phyloP scores from a whole-genome alignment of 1,140 invertebrate species.

The Amphibalanus amphitrite region DNA sequence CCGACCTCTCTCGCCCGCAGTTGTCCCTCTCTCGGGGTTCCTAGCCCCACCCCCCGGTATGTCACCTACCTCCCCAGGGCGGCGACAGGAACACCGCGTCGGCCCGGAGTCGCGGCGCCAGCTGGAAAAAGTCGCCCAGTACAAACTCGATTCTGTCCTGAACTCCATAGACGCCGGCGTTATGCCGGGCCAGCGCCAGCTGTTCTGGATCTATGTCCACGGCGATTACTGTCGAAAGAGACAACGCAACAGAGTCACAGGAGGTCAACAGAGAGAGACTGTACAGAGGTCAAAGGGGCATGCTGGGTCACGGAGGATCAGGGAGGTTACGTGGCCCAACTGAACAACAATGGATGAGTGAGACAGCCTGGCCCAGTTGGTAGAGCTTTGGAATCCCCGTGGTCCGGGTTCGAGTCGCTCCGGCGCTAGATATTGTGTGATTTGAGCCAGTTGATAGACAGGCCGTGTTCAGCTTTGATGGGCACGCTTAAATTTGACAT shows the following conservation, averaged over 20 bases:
- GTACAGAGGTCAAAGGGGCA: not conserved
- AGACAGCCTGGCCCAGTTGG: no score
- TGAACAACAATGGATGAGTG: not conserved
- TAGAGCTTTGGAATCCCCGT: no score
- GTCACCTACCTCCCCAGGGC: constrained; percentile 70
- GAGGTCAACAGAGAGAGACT: not conserved
- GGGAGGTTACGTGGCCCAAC: not conserved
- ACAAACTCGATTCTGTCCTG: constrained; percentile 35
- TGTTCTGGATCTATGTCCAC: constrained; percentile 84
- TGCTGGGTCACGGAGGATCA: not conserved
- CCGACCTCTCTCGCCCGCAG: no score
- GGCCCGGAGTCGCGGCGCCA: constrained; percentile 12
- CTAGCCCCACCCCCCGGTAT: not conserved
- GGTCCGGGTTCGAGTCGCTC: no score
- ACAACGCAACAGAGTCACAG: not conserved
- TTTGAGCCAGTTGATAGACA: no score
- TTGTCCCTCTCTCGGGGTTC: no score
- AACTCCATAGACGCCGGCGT: constrained; percentile 77
- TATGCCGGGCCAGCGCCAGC: constrained; percentile 67
- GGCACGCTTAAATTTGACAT: not conserved
- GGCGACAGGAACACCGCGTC: constrained; percentile 59
- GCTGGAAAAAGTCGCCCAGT: not conserved
- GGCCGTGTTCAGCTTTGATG: no score
- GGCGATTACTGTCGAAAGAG: constrained; percentile 58
- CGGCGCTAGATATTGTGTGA: no score